Conservation (phyloP, 1,140 invertebrate species). For the Drosophila jambulina region DNA sequence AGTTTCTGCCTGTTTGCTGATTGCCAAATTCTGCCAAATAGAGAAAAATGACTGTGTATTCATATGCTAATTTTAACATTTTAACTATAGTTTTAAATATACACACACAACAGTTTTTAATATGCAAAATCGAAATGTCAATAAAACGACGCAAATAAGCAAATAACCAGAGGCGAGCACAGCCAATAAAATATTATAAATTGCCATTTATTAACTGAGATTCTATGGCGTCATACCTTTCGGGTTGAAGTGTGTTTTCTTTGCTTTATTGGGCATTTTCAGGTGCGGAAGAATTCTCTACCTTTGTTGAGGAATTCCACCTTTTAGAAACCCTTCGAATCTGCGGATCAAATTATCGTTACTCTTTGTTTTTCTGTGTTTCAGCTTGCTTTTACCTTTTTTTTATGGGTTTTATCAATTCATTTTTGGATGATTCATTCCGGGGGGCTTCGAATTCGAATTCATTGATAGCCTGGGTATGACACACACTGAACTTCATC, state of each 20-base stretch:
- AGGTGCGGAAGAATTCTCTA: not conserved
- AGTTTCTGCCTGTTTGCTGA: conserved; percentile 13
- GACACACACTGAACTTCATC: conserved; percentile 52
- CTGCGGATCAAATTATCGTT: conserved; percentile 7
- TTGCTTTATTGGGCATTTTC: conserved; percentile 7
- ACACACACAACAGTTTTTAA: conserved; percentile 4
- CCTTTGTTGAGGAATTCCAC: conserved; percentile 28
- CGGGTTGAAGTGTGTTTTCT: not conserved
- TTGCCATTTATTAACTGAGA: conserved; percentile 53
- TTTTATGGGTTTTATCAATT: conserved; percentile 59
- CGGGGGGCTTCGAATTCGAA: conserved; percentile 5
- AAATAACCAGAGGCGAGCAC: conserved; percentile 22
- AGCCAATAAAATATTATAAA: conserved; percentile 52
- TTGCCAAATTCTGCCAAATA: conserved; percentile 36
- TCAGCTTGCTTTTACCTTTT: conserved; percentile 41
- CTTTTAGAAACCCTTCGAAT: conserved; percentile 4
- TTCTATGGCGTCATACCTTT: conserved; percentile 42
- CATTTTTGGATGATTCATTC: conserved; percentile 53
- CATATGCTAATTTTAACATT: conserved; percentile 69
- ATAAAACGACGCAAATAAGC: conserved; percentile 45
- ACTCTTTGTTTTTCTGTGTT: conserved; percentile 27
- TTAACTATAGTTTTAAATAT: conserved; percentile 19
- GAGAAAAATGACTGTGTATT: conserved; percentile 9
- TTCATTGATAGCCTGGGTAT: conserved; percentile 22
- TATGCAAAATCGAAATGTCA: conserved; percentile 31